Conservation (phyloP, 2,113 vertebrate genomes). For the Eupsittula cactorum region DNA sequence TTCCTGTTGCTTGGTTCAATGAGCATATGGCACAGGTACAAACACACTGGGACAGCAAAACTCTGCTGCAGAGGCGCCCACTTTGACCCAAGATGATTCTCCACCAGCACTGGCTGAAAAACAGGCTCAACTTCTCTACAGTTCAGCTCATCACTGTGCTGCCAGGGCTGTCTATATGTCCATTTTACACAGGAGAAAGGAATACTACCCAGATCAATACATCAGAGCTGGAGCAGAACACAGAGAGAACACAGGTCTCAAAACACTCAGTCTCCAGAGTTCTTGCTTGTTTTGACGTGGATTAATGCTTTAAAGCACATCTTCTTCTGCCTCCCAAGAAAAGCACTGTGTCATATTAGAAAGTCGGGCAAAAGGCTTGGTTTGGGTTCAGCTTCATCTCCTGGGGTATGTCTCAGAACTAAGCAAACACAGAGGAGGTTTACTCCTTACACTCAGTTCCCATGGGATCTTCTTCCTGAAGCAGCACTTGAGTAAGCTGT, state of each 20-base stretch:
- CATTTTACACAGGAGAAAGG: neutral
- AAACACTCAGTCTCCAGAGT: neutral
- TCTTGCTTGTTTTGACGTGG: neutral
- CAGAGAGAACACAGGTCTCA: neutral
- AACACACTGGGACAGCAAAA: neutral
- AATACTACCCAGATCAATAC: neutral
- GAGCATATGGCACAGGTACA: neutral
- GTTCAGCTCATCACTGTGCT: neutral
- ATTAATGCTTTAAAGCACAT: neutral
- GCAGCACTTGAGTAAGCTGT: neutral
- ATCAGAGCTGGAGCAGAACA: neutral
- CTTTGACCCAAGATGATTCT: neutral
- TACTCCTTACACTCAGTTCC: neutral
- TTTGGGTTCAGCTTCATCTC: neutral
- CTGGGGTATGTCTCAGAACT: neutral
- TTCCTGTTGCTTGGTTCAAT: neutral
- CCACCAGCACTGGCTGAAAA: neutral
- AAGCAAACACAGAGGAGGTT: neutral
- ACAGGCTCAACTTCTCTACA: neutral
- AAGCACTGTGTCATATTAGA: neutral
- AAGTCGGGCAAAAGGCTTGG: neutral
- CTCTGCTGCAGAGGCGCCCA: neutral
- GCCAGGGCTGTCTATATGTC: neutral
- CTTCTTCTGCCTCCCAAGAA: neutral
- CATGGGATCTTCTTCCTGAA: rapidly evolving